Conservation (phyloP, 2,113 vertebrate genomes). For the human region DNA sequence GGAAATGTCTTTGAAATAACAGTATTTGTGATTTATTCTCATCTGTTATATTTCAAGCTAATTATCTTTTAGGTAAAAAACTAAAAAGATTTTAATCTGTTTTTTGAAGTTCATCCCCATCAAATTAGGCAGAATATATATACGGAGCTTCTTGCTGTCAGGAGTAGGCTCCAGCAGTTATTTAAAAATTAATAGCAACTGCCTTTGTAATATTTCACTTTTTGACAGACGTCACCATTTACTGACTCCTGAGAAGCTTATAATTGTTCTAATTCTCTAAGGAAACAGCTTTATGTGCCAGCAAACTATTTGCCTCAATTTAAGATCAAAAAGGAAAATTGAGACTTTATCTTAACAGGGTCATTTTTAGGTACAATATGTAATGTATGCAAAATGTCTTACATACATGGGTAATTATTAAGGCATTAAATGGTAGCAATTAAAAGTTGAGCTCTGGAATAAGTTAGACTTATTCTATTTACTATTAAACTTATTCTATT, state of each 20-base stretch:
- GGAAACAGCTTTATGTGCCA: neutral
- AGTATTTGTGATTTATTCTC: conserved; percentile 66
- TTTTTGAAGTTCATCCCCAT: conserved; percentile 74
- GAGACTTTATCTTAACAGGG: neutral
- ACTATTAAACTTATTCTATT: neutral
- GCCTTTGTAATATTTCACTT: conserved; percentile 55
- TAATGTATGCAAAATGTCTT: neutral
- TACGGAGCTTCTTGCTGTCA: conserved; percentile 35
- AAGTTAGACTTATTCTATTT: neutral
- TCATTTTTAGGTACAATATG: conserved; percentile 16
- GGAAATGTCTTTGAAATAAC: conserved; percentile 64
- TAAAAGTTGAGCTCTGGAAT: neutral
- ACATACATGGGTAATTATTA: neutral
- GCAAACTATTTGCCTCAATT: conserved; percentile 2
- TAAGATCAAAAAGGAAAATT: conserved; percentile 33
- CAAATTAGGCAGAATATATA: conserved; percentile 68
- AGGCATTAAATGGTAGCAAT: neutral
- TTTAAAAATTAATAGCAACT: conserved; percentile 68
- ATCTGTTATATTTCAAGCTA: conserved; percentile 57
- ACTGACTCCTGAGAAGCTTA: conserved; percentile 34
- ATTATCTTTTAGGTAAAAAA: conserved; percentile 70
- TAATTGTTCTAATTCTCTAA: conserved; percentile 38
- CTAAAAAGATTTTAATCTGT: conserved; percentile 60
- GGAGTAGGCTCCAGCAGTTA: conserved; percentile 54
- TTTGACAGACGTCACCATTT: conserved; percentile 59